Conservation (phyloP, 2,888 invertebrate species). For the Icerya purchasi region DNA sequence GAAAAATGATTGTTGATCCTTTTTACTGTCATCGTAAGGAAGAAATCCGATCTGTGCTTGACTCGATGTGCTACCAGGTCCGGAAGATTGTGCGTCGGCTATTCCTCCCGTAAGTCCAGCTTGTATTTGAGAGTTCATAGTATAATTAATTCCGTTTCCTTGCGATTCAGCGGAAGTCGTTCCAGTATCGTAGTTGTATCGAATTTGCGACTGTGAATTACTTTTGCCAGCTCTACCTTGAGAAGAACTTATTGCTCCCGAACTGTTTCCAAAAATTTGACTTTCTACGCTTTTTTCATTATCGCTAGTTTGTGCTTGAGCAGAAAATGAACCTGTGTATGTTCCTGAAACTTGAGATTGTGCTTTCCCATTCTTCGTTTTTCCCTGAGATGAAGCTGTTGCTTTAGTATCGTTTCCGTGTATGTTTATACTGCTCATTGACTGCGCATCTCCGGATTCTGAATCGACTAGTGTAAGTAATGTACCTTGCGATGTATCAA, state of each 20-base stretch:
- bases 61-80: conserved; percentile 63
- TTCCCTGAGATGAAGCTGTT: conserved; percentile 53
- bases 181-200: conserved; percentile 51
- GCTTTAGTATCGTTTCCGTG: conserved; percentile 36
- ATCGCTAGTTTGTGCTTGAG: conserved; percentile 25
- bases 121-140: conserved; percentile 57
- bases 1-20: conserved; percentile 37
- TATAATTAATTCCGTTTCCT: conserved; percentile 49
- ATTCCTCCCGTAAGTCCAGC: conserved; percentile 61
- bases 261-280: conserved; percentile 24
- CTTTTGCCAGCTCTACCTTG: conserved; percentile 54
- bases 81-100: conserved; percentile 67
- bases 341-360: conserved; percentile 59
- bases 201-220: conserved; percentile 59
- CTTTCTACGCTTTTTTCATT: conserved; percentile 19
- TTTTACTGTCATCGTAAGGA: conserved; percentile 43
- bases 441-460: conserved; percentile 20
- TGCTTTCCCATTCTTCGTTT: conserved; percentile 47
- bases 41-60: conserved; percentile 75
- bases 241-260: conserved; percentile 51
- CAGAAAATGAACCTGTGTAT: conserved; percentile 59
- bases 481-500: conserved; percentile 15
- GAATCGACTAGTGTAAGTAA: conserved; percentile 14
- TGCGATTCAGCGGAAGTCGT: conserved; percentile 50
- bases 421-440: conserved; percentile 19